Conservation (phyloP, 1,140 invertebrate species). For the Bactericera cockerelli region DNA sequence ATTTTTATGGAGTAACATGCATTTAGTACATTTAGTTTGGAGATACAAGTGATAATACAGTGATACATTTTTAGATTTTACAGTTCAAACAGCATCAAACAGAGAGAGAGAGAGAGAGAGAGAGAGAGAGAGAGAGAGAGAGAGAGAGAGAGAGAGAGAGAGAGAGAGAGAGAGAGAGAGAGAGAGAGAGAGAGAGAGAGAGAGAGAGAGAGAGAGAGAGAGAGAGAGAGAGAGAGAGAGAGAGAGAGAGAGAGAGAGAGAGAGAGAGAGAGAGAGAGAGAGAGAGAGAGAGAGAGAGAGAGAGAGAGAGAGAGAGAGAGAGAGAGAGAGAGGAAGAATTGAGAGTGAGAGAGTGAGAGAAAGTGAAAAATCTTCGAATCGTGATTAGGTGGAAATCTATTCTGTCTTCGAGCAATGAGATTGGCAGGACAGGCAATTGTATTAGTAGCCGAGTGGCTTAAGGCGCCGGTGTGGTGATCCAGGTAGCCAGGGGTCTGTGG, state of each 20-base stretch:
- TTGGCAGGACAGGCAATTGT: too few species aligned
- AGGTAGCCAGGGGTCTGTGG: too few species aligned
- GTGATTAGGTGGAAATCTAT: too few species aligned
- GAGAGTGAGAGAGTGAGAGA: background rate
- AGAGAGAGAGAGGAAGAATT: background rate
- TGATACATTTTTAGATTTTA: too few species aligned
- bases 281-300: background rate
- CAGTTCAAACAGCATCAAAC: too few species aligned
- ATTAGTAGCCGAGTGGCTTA: too few species aligned
- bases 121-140: slow-evolving; percentile 12
- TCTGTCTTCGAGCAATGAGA: too few species aligned
- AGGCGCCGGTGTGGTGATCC: too few species aligned
- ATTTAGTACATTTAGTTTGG: too few species aligned
- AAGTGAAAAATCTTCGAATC: background rate
- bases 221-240: slow-evolving; percentile 13
- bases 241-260: slow-evolving; percentile 12
- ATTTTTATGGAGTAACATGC: too few species aligned
- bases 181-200: background rate
- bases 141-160: slow-evolving; percentile 13
- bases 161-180: slow-evolving; percentile 9
- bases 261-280: slow-evolving; percentile 10
- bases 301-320: slow-evolving; percentile 2
- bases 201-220: slow-evolving; percentile 11
- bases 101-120: slow-evolving; percentile 2
- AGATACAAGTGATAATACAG: too few species aligned